Base-by-base conservation (phyloP, 2,888 invertebrate genomes). In the Eretmocerus hayati region DNA sequence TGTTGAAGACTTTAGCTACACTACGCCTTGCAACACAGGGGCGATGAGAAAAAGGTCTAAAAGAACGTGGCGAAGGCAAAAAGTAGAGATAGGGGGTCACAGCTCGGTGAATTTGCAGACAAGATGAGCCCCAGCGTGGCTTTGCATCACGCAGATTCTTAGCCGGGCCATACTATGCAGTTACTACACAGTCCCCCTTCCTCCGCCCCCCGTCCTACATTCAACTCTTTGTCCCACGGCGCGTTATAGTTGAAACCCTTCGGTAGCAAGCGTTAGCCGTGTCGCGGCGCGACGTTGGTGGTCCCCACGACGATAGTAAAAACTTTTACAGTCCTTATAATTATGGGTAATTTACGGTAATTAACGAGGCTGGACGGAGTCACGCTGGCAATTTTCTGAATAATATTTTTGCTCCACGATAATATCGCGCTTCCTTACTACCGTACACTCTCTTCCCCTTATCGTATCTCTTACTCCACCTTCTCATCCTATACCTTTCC, bases 291-390 rank as follows among this genome's bases (percentile, higher is more conserved):
- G 19, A 11, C 36, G 4, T 19, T 18, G 42, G 48, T 49, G 36
- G 5, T 20, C 65, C 69, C 69, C 69, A 65, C 61, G 69, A 69
- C 69, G 69, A 69, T 70, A 70, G 69, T 68, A 70, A 70, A 70
- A 71, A 71, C 69, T 70, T 71, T 70, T 70, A 65, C 67, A 67
- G 64, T 69, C 66, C 68, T 69, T 68, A 70, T 70, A 70, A 71
- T 71, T 71, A 71, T 66, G 69, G 69, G 68, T 70, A 71, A 70
- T 70, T 69, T 65, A 65, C 64, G 66, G 68, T 70, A 70, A 71
- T 70, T 71, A 71, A 71, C 69, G 70, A 67, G 68, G 66, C 66
- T 67, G 67, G 69, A 66, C 66, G 66, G 56, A 71, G 68, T 69
- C 68, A 66, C 64, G 69, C 62, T 62, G 64, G 68, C 66, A 69